Evolutionary conservation across 2,888 invertebrate genomes (phyloP).

Genomic region (Subacronicta megacephala): DNA sequence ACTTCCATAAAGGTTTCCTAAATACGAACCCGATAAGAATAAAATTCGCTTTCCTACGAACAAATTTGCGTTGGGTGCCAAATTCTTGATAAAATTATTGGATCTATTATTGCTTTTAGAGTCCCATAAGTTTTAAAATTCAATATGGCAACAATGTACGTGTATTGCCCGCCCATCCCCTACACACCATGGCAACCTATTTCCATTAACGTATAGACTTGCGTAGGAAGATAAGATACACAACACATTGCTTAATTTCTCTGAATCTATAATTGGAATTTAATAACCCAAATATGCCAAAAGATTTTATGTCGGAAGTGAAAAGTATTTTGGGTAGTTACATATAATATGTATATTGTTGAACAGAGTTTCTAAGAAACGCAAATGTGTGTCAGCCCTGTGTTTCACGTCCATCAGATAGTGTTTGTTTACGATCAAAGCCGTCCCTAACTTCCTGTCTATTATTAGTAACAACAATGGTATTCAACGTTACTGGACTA

Average conservation of each 20-base stretch:
- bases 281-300: conserved; percentile 36
- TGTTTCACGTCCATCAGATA: conserved; percentile 60
- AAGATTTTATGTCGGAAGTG: conserved; percentile 28
- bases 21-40: too few relatives aligned
- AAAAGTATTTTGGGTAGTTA: conserved; percentile 7
- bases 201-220: conserved; percentile 31
- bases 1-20: too few relatives aligned
- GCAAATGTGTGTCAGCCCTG: conserved; percentile 44
- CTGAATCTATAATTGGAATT: conserved; percentile 12
- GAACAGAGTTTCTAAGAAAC: conserved; percentile 32
- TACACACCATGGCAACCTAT: conserved; percentile 28
- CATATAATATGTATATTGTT: conserved; percentile 30
- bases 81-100: too few relatives aligned
- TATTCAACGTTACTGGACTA: conserved; percentile 29
- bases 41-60: too few relatives aligned
- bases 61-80: too few relatives aligned
- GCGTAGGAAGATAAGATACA: conserved; percentile 38
- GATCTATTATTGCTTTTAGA: neutral
- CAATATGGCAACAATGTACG: conserved; percentile 22
- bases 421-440: conserved; percentile 65
- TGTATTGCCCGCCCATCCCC: conserved; percentile 38
- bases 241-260: conserved; percentile 16
- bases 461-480: conserved; percentile 61
- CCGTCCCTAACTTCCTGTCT: conserved; percentile 61
- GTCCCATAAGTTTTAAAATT: conserved; percentile 8